These are phyloP conservation scores for Augochlorella aurata DNA, from an alignment of 2,888 invertebrate genomes.

Conservation along the genomic window DNA sequence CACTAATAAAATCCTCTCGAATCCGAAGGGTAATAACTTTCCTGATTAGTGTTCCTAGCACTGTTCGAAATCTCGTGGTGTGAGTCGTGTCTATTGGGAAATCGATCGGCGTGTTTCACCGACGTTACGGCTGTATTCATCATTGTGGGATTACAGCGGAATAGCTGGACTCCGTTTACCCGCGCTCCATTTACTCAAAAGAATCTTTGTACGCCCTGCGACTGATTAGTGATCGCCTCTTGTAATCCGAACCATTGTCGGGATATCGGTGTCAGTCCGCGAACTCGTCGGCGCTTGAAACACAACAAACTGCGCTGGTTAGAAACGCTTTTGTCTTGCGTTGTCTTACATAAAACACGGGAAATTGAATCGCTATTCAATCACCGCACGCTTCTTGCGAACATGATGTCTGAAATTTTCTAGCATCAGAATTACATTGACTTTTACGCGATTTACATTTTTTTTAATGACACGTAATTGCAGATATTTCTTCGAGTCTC, in stretches of 20 bases:
- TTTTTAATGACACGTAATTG: too few species aligned
- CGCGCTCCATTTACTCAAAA: constrained; percentile 49
- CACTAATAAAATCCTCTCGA: neutral
- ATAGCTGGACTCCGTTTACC: constrained; percentile 33
- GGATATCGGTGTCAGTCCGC: constrained; percentile 28
- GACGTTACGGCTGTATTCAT: constrained; percentile 27
- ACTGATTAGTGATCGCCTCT: constrained; percentile 22
- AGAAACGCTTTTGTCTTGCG: too few species aligned
- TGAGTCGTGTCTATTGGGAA: constrained; percentile 19
- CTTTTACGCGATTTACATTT: too few species aligned
- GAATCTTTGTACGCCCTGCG: constrained; percentile 39
- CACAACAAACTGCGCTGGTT: neutral
- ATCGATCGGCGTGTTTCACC: constrained; percentile 39
- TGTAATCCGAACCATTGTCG: constrained; percentile 28
- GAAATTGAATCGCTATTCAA: too few species aligned
- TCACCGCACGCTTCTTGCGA: too few species aligned
- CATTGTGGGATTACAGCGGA: constrained; percentile 43
- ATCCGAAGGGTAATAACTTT: constrained; percentile 25
- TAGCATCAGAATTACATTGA: too few species aligned
- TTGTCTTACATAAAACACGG: too few species aligned
- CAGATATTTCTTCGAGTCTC: too few species aligned
- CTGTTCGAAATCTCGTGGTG: neutral
- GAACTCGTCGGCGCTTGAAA: neutral
- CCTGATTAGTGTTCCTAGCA: constrained; percentile 31
- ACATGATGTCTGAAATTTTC: too few species aligned